Base-by-base conservation (phyloP, 1,140 invertebrate genomes). In the Euwallacea similis region DNA sequence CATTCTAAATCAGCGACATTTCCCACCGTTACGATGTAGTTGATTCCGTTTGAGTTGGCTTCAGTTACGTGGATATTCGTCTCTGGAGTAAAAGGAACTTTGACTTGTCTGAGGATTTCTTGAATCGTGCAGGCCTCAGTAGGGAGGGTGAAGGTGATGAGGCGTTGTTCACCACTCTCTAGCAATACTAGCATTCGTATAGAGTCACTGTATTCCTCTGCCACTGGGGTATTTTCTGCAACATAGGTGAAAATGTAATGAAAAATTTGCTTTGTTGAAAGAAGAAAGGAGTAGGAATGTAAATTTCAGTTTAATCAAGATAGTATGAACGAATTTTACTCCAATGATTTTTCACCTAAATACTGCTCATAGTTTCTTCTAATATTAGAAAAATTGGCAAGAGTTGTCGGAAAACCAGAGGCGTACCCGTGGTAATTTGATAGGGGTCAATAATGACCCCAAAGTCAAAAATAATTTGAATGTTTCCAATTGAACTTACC, bases 41-140 rank as follows among this genome's bases (percentile, higher is more conserved):
- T 89, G 74, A 92, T 90, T 76, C 89, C 89, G 74, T 88, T 84
- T 21, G 84, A 85, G 16, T 87, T 87, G 78, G 90, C 89, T 76
- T 88, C 85, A 67, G 89, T 88, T 76, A 90, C 87, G 71, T 89
- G 88, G 61, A 92, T 90, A 58, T 84, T 83, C 7, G 89, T 90
- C 50, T 87, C 86, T 54, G 85, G 82, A 50, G 85, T 84, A 74
- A 90, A 88, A 43, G 85, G 84, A 73, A 91, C 89, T 73, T 85
- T 86, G 43, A 87, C 90, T 84, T 92, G 90, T 79, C 91, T 90
- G 56, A 92, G 80, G 68, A 92, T 86, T 84, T 92, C 90, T 79
- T 91, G 89, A 56, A 92, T 88, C 0, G 90, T 92, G 79, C 91
- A 92, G 70, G 89, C 90, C 77, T 92, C 90, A 74, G 89, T 88